phyloP scores from a whole-genome alignment of 1,140 invertebrate genomes.

The Capitella teleta region DNA sequence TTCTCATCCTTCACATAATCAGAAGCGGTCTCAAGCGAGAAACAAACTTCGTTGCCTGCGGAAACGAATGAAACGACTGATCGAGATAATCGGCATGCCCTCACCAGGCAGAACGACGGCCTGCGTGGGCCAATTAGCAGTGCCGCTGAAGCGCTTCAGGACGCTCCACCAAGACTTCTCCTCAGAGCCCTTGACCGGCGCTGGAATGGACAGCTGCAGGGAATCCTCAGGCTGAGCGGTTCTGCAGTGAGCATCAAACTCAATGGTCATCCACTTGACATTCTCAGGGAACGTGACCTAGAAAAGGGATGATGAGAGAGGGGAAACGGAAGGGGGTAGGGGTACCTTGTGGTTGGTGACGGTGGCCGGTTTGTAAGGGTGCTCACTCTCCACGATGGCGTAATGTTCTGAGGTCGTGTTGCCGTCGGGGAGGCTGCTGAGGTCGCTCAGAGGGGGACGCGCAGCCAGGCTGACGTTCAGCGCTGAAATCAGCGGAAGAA shows the following conservation, averaged over 20 bases:
- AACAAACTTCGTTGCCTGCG: slow-evolving; percentile 80
- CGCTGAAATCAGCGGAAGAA: slow-evolving; percentile 76
- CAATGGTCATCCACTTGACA: slow-evolving; percentile 82
- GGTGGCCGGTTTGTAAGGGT: slow-evolving; percentile 85
- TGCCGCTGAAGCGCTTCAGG: slow-evolving; percentile 57
- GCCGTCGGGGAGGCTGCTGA: slow-evolving; percentile 13
- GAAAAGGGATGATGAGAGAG: background rate
- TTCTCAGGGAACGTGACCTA: slow-evolving; percentile 76
- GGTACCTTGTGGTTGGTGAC: slow-evolving; percentile 69
- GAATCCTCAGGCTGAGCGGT: slow-evolving; percentile 89
- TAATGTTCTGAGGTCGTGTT: slow-evolving; percentile 66
- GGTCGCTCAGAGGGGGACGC: background rate
- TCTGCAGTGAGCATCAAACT: slow-evolving; percentile 84
- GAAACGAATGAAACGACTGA: slow-evolving; percentile 11
- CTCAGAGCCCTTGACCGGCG: slow-evolving; percentile 26
- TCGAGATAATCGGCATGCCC: slow-evolving; percentile 11
- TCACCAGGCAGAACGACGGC: slow-evolving; percentile 72
- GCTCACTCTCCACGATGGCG: slow-evolving; percentile 86
- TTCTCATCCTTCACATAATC: slow-evolving; percentile 89
- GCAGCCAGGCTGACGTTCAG: slow-evolving; percentile 51
- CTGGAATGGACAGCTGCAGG: slow-evolving; percentile 71
- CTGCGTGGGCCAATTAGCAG: slow-evolving; percentile 73
- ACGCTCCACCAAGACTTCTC: slow-evolving; percentile 54
- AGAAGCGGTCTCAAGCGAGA: slow-evolving; percentile 87
- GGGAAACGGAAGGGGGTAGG: background rate